Percentiles rank a stretch among this genome's conserved stretches.
phyloP scores from a whole-genome alignment of 2,797 vertebrate genomes.

The Falco concolor region DNA sequence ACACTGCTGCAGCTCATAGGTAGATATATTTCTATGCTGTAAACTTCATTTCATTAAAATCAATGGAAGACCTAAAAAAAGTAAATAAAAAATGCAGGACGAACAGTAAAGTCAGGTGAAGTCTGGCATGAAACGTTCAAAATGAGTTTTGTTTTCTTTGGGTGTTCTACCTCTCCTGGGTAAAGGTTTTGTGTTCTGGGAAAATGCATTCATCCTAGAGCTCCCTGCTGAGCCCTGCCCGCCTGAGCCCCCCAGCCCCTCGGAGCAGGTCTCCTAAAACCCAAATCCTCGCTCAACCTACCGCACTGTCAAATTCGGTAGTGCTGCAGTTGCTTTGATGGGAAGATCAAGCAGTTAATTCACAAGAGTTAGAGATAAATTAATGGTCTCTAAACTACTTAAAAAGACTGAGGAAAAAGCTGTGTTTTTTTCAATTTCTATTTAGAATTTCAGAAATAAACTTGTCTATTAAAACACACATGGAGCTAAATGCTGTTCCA shows the following conservation, averaged over 20 bases:
- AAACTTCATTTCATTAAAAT: not conserved
- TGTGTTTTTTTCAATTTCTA: not conserved
- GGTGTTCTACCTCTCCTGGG: not conserved
- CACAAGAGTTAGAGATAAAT: not conserved
- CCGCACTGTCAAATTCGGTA: not conserved
- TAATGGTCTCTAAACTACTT: not conserved
- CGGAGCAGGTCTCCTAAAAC: not conserved
- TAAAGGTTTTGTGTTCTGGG: not conserved
- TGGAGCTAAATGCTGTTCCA: not conserved
- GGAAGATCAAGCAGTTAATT: not conserved
- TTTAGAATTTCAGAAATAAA: not conserved
- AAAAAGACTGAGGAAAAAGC: not conserved
- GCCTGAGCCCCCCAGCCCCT: not conserved
- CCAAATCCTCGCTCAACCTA: not conserved
- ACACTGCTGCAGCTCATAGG: not conserved
- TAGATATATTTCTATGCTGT: not conserved
- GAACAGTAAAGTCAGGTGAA: not conserved
- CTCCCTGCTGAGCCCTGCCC: not conserved
- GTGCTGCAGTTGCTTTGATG: not conserved
- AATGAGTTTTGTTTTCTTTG: not conserved
- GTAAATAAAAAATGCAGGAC: not conserved
- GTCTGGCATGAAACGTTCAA: not conserved
- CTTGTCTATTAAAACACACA: not conserved
- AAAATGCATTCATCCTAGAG: not conserved
- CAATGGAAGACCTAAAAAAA: not conserved